Evolutionary conservation across 2,797 vertebrate species (phyloP), one percentile per base, ranked within the genome.

Genomic region (Myotis daubentonii): DNA sequence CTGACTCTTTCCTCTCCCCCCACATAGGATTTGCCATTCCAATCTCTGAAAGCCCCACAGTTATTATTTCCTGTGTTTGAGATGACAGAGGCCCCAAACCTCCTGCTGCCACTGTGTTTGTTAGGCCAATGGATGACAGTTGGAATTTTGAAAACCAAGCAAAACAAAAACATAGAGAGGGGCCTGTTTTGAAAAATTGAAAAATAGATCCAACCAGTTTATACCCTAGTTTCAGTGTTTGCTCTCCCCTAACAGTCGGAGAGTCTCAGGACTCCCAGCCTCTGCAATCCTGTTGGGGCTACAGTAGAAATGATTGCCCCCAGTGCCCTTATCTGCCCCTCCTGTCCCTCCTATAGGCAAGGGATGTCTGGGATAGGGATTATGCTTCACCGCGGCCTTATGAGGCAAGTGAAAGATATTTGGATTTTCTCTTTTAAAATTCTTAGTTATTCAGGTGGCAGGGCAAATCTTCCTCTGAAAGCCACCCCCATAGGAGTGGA

Each of bases 161-260:
- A 82, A 92, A 85, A 95, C 41, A 53, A 94, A 95, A 90, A 81
- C 53, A 79, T 38, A 51, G 30, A 12, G 9, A 82, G 66, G 57
- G 49, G 13, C 51, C 81, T 90, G 15, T 94, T 95, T 91, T 95
- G 90, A 96, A 94, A 60, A 95, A 95, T 94, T 95, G 90, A 96
- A 94, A 95, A 88, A 70, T 75, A 96, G 91, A 90, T 94, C 23
- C 87, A 85, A 62, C 80, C n/a, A 72, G 17, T 96, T 95, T 94
- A 85, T 94, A 76, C 65, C 70, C 71, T 92, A 89, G 66, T 84
- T 89, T 95, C 96, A 92, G 60, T 71, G 49, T 87, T 95, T 93
- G 85, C 86, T 76, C 85, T 97, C 53, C 76, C 71, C 55, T 91
- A 87, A 86, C 38, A 75, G 75, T 51, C 55, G 74, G 49, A 25